Percentiles rank a stretch among this genome's conserved stretches.
Conservation (phyloP, 2,113 vertebrate genomes). For the Sus scrofa region DNA sequence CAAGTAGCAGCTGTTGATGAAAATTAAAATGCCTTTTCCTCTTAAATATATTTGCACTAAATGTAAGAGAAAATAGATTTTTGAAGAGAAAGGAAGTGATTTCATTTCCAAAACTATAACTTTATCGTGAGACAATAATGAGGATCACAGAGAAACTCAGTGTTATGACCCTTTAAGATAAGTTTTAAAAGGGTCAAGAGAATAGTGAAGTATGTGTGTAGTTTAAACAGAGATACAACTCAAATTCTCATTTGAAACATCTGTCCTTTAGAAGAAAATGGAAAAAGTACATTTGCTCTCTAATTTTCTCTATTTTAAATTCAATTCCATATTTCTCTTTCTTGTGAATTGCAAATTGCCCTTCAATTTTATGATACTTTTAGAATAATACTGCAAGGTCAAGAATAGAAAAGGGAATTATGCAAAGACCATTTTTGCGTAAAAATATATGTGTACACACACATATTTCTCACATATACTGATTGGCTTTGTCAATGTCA, state of each 20-base stretch:
- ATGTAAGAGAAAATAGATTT: slow-evolving; percentile 28
- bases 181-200: neutral
- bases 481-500: neutral
- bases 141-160: neutral
- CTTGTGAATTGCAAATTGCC: slow-evolving; percentile 1
- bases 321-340: slow-evolving; percentile 10
- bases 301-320: neutral
- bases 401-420: slow-evolving; percentile 9
- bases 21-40: slow-evolving; percentile 16
- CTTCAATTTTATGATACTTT: slow-evolving; percentile 42
- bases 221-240: neutral
- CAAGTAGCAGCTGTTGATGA: neutral
- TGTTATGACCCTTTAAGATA: neutral
- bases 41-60: neutral
- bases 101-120: neutral
- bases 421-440: neutral
- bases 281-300: neutral
- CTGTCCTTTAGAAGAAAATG: slow-evolving; percentile 18
- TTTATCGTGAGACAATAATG: neutral
- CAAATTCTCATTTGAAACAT: neutral
- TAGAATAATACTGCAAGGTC: neutral
- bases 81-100: slow-evolving; percentile 2
- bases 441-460: neutral
- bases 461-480: neutral
- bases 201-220: neutral